Evolutionary conservation across 2,113 vertebrate species (phyloP).

Genomic region (Chionis minor): DNA sequence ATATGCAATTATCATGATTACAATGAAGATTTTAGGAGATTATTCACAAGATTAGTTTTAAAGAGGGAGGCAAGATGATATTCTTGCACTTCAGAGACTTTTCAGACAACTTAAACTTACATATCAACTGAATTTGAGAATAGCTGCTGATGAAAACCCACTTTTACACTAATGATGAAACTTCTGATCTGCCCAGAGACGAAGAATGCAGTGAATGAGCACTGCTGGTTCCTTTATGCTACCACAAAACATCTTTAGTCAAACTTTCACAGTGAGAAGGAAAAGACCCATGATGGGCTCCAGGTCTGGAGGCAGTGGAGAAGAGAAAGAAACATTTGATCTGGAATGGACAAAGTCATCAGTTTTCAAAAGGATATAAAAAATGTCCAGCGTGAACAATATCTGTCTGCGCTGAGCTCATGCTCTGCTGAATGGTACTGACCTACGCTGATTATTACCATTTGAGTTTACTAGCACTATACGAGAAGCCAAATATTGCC

Average conservation of each 20-base stretch:
- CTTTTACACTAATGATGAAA: not conserved
- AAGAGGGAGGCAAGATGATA: not conserved
- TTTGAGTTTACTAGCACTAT: not conserved
- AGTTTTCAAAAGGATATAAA: not conserved
- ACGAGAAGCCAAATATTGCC: not conserved
- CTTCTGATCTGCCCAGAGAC: not conserved
- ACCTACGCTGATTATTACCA: not conserved
- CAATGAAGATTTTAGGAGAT: not conserved
- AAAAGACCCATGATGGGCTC: not conserved
- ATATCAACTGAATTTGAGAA: not conserved
- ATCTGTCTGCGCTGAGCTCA: not conserved
- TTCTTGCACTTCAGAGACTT: not conserved
- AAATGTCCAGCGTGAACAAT: not conserved
- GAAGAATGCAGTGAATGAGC: not conserved
- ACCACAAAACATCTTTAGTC: not conserved
- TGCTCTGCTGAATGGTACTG: not conserved
- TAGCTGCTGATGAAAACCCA: not conserved
- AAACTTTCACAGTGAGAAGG: not conserved
- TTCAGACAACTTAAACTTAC: not conserved
- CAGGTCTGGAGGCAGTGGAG: not conserved
- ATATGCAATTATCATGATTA: not conserved
- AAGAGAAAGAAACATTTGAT: not conserved
- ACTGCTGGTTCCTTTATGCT: not conserved
- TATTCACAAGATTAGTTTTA: not conserved
- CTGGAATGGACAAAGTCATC: not conserved